These are phyloP conservation scores for Polyommatus iphigenia DNA, from an alignment of 2,888 invertebrate genomes.

Conservation along the genomic window DNA sequence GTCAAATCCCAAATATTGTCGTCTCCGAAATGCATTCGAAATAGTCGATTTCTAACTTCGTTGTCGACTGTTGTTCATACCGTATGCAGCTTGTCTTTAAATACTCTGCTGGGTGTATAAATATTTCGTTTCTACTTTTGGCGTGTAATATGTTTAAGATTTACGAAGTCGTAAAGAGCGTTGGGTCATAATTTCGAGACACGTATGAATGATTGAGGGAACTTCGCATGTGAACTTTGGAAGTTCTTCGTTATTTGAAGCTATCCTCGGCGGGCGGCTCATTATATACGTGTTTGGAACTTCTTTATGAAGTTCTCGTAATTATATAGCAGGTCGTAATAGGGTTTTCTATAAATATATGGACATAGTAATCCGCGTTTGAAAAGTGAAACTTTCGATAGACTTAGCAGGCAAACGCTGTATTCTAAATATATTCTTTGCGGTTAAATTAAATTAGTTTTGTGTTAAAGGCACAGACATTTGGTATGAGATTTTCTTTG, in stretches of 20 bases:
- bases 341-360: neutral
- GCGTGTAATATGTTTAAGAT: constrained; percentile 4
- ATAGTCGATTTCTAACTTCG: too few relatives aligned
- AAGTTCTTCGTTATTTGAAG: neutral
- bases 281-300: neutral
- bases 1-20: too few relatives aligned
- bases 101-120: neutral
- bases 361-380: too few relatives aligned
- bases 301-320: neutral
- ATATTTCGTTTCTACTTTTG: neutral
- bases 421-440: too few relatives aligned
- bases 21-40: too few relatives aligned
- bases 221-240: neutral
- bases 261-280: neutral
- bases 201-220: constrained; percentile 7
- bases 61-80: too few relatives aligned
- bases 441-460: too few relatives aligned
- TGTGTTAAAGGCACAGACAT: too few relatives aligned
- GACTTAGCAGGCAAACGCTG: too few relatives aligned
- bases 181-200: neutral
- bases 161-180: neutral
- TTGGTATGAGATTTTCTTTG: too few relatives aligned
- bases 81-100: too few relatives aligned
- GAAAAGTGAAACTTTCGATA: too few relatives aligned
- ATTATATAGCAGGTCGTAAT: neutral